Percentiles rank a stretch among this genome's conserved stretches.
Conservation (phyloP, 2,797 vertebrate genomes). For the Argentina silus region DNA sequence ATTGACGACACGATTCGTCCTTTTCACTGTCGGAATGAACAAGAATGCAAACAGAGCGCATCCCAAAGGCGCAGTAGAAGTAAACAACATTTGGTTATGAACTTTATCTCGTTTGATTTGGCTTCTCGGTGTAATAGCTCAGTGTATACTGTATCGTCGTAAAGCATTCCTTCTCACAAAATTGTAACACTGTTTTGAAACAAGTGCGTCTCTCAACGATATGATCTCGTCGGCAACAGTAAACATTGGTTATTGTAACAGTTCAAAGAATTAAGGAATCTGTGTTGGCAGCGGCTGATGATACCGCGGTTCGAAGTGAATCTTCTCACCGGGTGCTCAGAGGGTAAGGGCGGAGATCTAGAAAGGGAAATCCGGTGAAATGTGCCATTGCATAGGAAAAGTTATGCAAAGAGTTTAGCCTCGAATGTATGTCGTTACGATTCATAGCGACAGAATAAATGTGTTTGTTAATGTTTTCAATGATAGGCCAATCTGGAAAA, state of each 20-base stretch:
- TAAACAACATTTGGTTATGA: neutral
- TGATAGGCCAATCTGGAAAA: neutral
- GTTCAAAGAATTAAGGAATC: neutral
- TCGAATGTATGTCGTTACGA: neutral
- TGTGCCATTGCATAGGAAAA: conserved; percentile 21
- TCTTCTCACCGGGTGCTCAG: conserved; percentile 40
- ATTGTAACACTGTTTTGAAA: conserved; percentile 47
- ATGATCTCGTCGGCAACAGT: neutral
- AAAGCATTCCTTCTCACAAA: conserved; percentile 66
- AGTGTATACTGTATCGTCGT: conserved; percentile 60
- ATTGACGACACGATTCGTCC: conserved; percentile 26
- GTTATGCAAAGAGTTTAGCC: conserved; percentile 23
- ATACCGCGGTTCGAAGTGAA: conserved; percentile 25
- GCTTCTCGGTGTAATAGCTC: neutral
- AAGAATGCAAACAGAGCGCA: conserved; percentile 4
- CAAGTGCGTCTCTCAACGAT: conserved; percentile 7
- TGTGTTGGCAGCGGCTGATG: conserved; percentile 18
- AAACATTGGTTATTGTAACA: neutral
- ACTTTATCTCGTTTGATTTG: neutral
- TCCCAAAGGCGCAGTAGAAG: neutral
- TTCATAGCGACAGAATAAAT: neutral
- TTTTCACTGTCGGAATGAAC: conserved; percentile 24
- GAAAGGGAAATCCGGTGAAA: conserved; percentile 26
- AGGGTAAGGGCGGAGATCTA: conserved; percentile 67
- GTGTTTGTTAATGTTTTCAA: neutral